A percentile compares a stretch with the other conserved stretches of the same genome.
These are phyloP conservation scores for Altica lythri DNA, from an alignment of 2,888 invertebrate species.

Conservation along the genomic window DNA sequence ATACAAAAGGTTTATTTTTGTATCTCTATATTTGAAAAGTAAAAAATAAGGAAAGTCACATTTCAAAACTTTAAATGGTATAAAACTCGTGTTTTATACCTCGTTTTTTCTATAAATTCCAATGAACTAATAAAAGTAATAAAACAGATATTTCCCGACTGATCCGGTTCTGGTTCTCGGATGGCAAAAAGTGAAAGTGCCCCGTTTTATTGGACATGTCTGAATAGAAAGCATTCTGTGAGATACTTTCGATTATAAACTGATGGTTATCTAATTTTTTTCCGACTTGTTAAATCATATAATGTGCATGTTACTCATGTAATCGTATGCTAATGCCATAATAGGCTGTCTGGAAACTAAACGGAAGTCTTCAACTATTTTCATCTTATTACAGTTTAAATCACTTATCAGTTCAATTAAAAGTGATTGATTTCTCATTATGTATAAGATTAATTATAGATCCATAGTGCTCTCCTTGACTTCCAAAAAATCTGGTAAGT, in stretches of 20 bases:
- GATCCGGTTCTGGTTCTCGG: conserved; percentile 2
- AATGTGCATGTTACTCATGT: conserved; percentile 13
- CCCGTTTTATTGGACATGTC: conserved; percentile 41
- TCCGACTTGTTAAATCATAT: conserved; percentile 20
- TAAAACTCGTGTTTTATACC: too few relatives aligned
- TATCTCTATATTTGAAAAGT: too few relatives aligned
- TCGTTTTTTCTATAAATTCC: too few relatives aligned
- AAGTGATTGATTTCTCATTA: not conserved
- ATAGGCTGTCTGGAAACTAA: not conserved
- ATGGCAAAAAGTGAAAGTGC: conserved; percentile 40
- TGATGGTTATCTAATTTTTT: conserved; percentile 28
- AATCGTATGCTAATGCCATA: conserved; percentile 15
- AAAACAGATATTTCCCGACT: not conserved
- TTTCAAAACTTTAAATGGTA: too few relatives aligned
- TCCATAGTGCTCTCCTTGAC: too few relatives aligned
- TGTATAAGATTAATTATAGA: too few relatives aligned
- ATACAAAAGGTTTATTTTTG: too few relatives aligned
- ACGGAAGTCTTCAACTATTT: conserved; percentile 12
- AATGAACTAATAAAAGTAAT: too few relatives aligned
- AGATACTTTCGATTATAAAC: conserved; percentile 29
- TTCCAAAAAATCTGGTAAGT: too few relatives aligned
- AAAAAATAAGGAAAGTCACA: too few relatives aligned
- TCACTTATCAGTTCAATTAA: not conserved
- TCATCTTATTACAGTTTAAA: not conserved
- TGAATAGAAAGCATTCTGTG: conserved; percentile 40